phyloP scores from a whole-genome alignment of 1,140 invertebrate genomes.

The Bombus pyrosoma region DNA sequence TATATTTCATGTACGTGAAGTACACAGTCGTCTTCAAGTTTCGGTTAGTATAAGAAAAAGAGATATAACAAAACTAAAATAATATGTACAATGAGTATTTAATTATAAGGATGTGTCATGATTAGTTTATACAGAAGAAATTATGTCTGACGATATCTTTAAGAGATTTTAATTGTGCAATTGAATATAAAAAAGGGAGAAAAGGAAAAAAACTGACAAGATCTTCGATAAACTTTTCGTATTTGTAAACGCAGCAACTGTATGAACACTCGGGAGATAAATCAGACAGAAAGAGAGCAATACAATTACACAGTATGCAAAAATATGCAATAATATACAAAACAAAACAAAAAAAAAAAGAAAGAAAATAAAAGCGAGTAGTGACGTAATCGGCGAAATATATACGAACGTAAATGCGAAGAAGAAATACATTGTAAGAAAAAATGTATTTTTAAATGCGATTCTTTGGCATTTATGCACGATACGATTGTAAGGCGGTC shows the following conservation, averaged over 20 bases:
- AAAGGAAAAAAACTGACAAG: too few species aligned
- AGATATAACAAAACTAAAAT: conserved; percentile 20
- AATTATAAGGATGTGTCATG: conserved; percentile 8
- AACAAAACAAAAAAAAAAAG: neutral
- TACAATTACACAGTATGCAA: neutral
- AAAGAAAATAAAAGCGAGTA: conserved; percentile 15
- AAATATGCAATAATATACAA: conserved; percentile 31
- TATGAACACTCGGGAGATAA: neutral
- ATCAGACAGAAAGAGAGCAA: neutral
- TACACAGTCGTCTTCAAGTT: conserved; percentile 56
- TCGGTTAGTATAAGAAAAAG: conserved; percentile 34
- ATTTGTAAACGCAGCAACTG: neutral
- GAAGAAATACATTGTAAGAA: conserved; percentile 48
- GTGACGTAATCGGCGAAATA: conserved; percentile 29
- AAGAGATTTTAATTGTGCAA: conserved; percentile 1
- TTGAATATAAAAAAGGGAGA: neutral
- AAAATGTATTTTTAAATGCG: conserved; percentile 74
- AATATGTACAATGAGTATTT: conserved; percentile 49
- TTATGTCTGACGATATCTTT: conserved; percentile 7
- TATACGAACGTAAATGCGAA: conserved; percentile 53
- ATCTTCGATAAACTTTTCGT: neutral
- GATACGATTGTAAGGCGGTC: conserved; percentile 58
- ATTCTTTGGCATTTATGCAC: conserved; percentile 77
- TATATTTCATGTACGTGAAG: conserved; percentile 56
- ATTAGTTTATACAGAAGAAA: conserved; percentile 37